These are phyloP conservation scores for Erebia aethiops DNA, from an alignment of 2,888 invertebrate species.

Conservation along the genomic window DNA sequence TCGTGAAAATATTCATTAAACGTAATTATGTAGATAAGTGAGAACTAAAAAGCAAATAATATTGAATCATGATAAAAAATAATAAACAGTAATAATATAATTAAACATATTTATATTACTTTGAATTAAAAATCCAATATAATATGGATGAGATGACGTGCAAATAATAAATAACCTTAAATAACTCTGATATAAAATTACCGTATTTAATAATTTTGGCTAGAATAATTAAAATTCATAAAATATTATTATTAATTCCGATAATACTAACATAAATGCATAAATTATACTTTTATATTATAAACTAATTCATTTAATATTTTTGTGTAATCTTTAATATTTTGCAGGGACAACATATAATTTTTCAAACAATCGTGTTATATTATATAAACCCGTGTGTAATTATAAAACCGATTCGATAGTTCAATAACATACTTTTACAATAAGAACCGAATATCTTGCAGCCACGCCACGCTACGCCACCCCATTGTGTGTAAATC, in stretches of 20 bases:
- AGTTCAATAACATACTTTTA: neutral
- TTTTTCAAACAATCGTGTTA: neutral
- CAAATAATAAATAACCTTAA: slow-evolving; percentile 69
- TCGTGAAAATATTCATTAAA: neutral
- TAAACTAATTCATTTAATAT: too few species aligned
- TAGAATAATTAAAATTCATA: neutral
- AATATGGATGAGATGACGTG: slow-evolving; percentile 68
- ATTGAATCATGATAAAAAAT: slow-evolving; percentile 34
- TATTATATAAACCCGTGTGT: neutral
- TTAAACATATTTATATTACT: slow-evolving; percentile 19
- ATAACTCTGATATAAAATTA: slow-evolving; percentile 12
- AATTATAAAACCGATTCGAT: neutral
- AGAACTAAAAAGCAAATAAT: slow-evolving; percentile 64
- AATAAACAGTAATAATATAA: neutral
- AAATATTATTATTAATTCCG: too few species aligned
- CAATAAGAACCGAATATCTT: neutral
- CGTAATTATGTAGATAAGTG: slow-evolving; percentile 44
- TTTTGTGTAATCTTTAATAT: neutral
- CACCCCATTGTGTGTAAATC: too few species aligned
- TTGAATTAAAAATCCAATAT: neutral
- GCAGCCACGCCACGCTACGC: neutral
- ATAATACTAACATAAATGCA: too few species aligned
- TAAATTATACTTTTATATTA: too few species aligned
- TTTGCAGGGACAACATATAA: neutral
- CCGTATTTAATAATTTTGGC: slow-evolving; percentile 3